Conservation (phyloP, 2,888 invertebrate genomes). For the Volucella inflata region DNA sequence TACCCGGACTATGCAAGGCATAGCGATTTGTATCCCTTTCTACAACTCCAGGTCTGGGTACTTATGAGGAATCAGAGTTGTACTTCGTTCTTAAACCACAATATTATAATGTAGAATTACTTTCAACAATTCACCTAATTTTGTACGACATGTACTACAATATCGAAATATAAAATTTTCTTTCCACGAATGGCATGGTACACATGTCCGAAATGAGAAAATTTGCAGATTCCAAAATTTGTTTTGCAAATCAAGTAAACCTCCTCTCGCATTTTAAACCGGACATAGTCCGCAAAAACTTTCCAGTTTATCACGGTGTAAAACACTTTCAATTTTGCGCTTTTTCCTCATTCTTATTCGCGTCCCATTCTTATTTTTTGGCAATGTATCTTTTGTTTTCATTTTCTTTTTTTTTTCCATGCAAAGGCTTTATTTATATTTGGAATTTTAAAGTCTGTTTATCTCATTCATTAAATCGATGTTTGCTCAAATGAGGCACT, state of each 20-base stretch:
- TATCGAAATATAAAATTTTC: too few relatives aligned
- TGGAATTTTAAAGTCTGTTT: constrained; percentile 30
- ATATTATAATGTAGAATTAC: too few relatives aligned
- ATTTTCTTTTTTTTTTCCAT: constrained; percentile 11
- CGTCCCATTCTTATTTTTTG: background rate
- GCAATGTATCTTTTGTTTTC: background rate
- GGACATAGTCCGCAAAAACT: background rate
- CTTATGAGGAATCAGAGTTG: too few relatives aligned
- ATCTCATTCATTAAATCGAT: constrained; percentile 30
- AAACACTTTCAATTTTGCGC: constrained; percentile 22
- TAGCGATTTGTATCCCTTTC: too few relatives aligned
- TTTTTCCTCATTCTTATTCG: background rate
- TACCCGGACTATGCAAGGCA: too few relatives aligned
- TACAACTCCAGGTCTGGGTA: too few relatives aligned
- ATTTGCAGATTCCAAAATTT: background rate
- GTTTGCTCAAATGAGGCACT: background rate
- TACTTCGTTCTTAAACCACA: too few relatives aligned
- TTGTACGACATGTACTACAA: too few relatives aligned
- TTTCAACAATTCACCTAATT: too few relatives aligned
- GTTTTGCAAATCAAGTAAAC: background rate
- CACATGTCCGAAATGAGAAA: too few relatives aligned
- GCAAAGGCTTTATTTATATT: constrained; percentile 20
- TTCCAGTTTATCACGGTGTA: background rate
- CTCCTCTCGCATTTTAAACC: background rate
- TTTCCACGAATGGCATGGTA: too few relatives aligned